phyloP scores from a whole-genome alignment of 2,113 vertebrate genomes.

The Albula goreensis region DNA sequence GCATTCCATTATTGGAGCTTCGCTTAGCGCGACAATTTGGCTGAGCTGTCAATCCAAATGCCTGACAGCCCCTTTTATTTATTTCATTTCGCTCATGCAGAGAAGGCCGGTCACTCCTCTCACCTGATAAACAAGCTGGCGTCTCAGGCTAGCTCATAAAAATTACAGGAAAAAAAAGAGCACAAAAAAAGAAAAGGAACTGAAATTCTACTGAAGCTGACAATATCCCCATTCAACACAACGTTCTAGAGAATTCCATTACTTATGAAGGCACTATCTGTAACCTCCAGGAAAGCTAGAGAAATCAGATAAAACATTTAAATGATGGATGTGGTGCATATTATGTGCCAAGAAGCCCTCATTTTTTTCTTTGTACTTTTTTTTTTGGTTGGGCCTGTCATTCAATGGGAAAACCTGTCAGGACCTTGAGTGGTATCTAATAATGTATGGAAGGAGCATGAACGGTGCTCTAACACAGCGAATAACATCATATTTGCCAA shows the following conservation, averaged over 20 bases:
- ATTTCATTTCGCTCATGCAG: slow-evolving; percentile 51
- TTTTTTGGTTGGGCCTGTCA: slow-evolving; percentile 15
- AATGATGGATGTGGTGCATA: slow-evolving; percentile 27
- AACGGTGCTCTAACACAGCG: neutral
- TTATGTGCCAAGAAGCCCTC: slow-evolving; percentile 25
- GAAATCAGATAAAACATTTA: slow-evolving; percentile 33
- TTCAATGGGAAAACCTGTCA: slow-evolving; percentile 2
- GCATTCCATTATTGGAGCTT: slow-evolving; percentile 73
- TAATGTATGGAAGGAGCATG: neutral
- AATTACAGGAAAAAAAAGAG: slow-evolving; percentile 62
- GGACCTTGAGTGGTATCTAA: slow-evolving; percentile 8
- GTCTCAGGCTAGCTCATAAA: slow-evolving; percentile 71
- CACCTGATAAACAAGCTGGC: slow-evolving; percentile 71
- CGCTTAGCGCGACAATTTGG: slow-evolving; percentile 70
- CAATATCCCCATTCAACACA: slow-evolving; percentile 64
- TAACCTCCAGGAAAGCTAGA: slow-evolving; percentile 22
- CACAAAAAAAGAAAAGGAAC: slow-evolving; percentile 64
- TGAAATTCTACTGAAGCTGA: slow-evolving; percentile 71
- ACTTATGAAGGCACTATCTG: slow-evolving; percentile 72
- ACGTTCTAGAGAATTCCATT: slow-evolving; percentile 65
- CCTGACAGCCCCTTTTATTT: slow-evolving; percentile 66
- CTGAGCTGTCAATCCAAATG: slow-evolving; percentile 74
- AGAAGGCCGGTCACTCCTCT: slow-evolving; percentile 55
- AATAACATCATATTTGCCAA: slow-evolving; percentile 1
- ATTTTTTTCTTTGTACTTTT: neutral